phyloP scores from a whole-genome alignment of 2,888 invertebrate species.

The Netelia inedita region DNA sequence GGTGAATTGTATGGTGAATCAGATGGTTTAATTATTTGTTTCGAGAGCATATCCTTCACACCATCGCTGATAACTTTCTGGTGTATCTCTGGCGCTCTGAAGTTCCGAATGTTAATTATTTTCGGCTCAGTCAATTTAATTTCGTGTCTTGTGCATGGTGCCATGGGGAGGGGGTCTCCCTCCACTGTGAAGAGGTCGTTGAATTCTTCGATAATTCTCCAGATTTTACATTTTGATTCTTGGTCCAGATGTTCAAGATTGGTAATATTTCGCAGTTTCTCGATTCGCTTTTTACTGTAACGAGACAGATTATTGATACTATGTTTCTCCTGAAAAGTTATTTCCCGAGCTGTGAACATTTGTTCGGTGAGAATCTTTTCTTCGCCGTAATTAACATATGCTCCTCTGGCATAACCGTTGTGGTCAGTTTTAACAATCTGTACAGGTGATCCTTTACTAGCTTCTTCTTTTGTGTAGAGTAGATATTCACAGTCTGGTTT shows the following conservation, averaged over 20 bases:
- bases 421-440: conserved; percentile 23
- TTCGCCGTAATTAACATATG: conserved; percentile 19
- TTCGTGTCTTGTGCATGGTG: conserved; percentile 28
- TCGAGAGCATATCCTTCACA: conserved; percentile 24
- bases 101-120: conserved; percentile 35
- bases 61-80: conserved; percentile 35
- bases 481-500: conserved; percentile 26
- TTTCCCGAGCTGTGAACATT: conserved; percentile 28
- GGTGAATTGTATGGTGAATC: conserved; percentile 46
- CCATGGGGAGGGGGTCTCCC: conserved; percentile 44
- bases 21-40: conserved; percentile 38
- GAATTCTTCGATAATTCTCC: conserved; percentile 35
- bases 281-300: neutral
- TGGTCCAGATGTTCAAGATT: conserved; percentile 22
- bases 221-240: conserved; percentile 11
- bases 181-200: conserved; percentile 27
- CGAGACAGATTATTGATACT: conserved; percentile 5
- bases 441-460: too few relatives aligned
- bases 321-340: conserved; percentile 15
- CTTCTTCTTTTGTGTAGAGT: conserved; percentile 6
- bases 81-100: conserved; percentile 30
- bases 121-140: conserved; percentile 35
- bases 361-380: conserved; percentile 17
- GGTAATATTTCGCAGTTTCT: conserved; percentile 17
- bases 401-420: conserved; percentile 26